Base-by-base conservation (phyloP, 2,888 invertebrate genomes). In the Campaea margaritaria region DNA sequence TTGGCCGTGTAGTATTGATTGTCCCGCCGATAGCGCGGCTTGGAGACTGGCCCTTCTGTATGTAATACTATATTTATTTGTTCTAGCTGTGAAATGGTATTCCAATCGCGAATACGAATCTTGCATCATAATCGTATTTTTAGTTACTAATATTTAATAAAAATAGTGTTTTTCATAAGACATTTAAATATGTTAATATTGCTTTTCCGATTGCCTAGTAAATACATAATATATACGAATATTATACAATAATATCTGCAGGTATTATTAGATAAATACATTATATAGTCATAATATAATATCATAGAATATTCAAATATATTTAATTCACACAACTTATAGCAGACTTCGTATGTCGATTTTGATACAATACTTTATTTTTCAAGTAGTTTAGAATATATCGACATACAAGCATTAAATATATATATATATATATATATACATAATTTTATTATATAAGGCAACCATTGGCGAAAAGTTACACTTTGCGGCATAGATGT, bases 401-500 rank as follows among this genome's bases (percentile, higher is more conserved):
- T 10, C 58, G 60, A 43, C 47, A 48, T 47, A 51, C 49, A 55
- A 48, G 58, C 28, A 48, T 60, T 59, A 74, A 77, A 76, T 21
- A 21, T 74, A 31, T 9, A 31, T 31, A 31, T 9, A 31, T 76
- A 79, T n/a, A 76, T 21, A 21, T 74, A 31, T 9, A 31, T 31
- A 31, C 31, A 31, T 76, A 79, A 49, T 28, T 44, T 52, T 42
- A 53, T 53, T 28, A 34, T 49, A 46, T 87, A 89, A 90, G 89
- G 89, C 89, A 89, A 86, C 88, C 75, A 70, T 86, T 82, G 89
- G 89, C 84, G 76, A 79, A 80, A 83, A 82, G 66, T 75, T 78
- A 76, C 65, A 62, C n/a, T 21, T 14, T 15, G 65, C 62, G 58
- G 67, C 68, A 76, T 84, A 80, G 80, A 83, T 80, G 79, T 79